Evolutionary conservation across 2,888 invertebrate genomes (phyloP).

Genomic region (Acholoe squamosa): DNA sequence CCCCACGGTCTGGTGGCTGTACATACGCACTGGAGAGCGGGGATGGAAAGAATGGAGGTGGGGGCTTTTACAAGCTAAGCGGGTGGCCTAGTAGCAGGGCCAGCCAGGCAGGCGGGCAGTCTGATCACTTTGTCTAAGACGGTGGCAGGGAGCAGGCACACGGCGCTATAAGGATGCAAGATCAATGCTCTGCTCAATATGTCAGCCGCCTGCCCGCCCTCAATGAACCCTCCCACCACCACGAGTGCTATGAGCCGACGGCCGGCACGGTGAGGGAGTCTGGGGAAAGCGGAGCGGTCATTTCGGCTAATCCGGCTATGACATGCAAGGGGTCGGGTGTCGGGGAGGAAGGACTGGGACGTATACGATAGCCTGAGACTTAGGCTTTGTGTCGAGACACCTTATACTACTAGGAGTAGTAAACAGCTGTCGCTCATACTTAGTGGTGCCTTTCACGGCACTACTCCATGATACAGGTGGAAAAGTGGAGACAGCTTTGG

Average conservation of each 20-base stretch:
- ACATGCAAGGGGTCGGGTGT: conserved; percentile 40
- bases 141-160: conserved; percentile 51
- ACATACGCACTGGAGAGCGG: not conserved
- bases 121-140: conserved; percentile 53
- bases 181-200: conserved; percentile 52
- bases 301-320: conserved; percentile 35
- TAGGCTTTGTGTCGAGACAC: not conserved
- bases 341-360: not conserved
- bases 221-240: conserved; percentile 41
- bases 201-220: conserved; percentile 51
- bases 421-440: not conserved
- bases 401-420: not conserved
- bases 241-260: conserved; percentile 12
- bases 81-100: not conserved
- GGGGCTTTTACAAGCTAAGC: not conserved
- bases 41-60: not conserved
- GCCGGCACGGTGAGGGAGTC: conserved; percentile 4
- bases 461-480: too few species aligned
- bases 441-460: too few species aligned
- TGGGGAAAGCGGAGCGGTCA: conserved; percentile 19
- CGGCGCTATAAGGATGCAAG: conserved; percentile 41
- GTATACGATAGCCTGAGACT: not conserved
- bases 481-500: too few species aligned
- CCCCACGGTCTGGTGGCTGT: not conserved
- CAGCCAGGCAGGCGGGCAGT: not conserved